Percentiles rank a stretch among this genome's conserved stretches.
Conservation (phyloP, 2,113 vertebrate species). For the Phylloscopus trochiloides region DNA sequence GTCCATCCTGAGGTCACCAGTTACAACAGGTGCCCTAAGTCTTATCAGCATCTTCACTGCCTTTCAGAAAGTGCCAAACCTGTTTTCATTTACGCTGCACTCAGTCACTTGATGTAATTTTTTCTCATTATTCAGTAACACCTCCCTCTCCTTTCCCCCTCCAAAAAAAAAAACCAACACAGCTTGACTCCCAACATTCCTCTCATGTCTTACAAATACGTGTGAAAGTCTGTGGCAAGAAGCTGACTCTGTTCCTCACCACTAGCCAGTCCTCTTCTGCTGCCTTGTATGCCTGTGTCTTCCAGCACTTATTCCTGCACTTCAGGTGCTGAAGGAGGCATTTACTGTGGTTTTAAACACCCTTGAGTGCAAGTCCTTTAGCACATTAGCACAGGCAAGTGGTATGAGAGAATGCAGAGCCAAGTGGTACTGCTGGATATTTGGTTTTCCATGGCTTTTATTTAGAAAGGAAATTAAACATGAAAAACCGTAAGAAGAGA, state of each 20-base stretch:
- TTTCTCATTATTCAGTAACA: neutral
- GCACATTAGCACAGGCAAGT: neutral
- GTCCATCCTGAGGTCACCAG: neutral
- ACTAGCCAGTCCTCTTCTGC: neutral
- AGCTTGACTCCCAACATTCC: constrained; percentile 2
- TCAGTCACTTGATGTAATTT: neutral
- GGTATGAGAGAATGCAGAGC: neutral
- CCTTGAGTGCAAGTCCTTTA: neutral
- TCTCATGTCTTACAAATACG: neutral
- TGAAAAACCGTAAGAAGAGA: neutral
- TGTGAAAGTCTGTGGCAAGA: neutral
- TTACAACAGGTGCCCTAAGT: neutral
- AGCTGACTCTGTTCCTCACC: neutral
- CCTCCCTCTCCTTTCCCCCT: neutral
- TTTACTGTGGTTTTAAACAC: neutral
- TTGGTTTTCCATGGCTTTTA: neutral
- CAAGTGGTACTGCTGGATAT: neutral
- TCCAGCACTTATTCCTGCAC: neutral
- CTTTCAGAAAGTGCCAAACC: neutral
- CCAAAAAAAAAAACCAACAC: neutral
- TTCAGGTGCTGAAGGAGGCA: neutral
- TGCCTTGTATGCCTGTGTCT: neutral
- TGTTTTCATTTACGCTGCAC: neutral
- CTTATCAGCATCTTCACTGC: neutral
- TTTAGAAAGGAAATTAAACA: neutral